Conservation (phyloP, 2,797 vertebrate genomes). For the Tenualosa ilisha region DNA sequence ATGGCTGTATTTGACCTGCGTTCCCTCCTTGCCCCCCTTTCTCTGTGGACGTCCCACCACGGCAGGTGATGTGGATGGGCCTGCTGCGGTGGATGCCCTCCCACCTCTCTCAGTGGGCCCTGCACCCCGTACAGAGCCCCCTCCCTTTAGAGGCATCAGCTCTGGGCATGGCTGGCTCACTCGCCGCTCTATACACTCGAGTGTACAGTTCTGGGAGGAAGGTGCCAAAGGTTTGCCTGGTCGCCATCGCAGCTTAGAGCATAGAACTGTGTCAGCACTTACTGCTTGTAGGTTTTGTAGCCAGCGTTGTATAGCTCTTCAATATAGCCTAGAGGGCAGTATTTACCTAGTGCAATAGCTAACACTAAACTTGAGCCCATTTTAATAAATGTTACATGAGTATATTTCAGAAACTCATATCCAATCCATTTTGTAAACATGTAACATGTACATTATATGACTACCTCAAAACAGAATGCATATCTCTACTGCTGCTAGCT, state of each 20-base stretch:
- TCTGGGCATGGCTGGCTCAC: conserved; percentile 81
- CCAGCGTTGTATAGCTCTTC: conserved; percentile 25
- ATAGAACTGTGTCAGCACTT: neutral
- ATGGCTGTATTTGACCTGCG: neutral
- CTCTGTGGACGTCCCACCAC: conserved; percentile 45
- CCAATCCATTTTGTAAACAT: neutral
- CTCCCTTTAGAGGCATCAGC: conserved; percentile 82
- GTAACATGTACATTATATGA: neutral
- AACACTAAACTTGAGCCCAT: conserved; percentile 13
- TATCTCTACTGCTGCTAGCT: neutral
- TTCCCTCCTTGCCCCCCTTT: conserved; percentile 25
- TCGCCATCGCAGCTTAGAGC: conserved; percentile 58
- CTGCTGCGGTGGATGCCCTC: conserved; percentile 47
- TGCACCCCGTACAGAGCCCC: conserved; percentile 81
- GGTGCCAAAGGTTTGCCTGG: conserved; percentile 44
- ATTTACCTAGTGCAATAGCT: neutral
- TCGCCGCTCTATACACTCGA: conserved; percentile 84
- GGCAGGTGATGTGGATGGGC: conserved; percentile 82
- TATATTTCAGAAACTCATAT: neutral
- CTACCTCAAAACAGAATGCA: neutral
- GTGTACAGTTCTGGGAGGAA: conserved; percentile 81
- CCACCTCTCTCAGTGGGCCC: conserved; percentile 76
- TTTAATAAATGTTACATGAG: neutral
- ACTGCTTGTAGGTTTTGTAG: conserved; percentile 32
- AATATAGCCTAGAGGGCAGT: conserved; percentile 19